phyloP scores from a whole-genome alignment of 2,113 vertebrate genomes.

The Pseudonaja textilis region DNA sequence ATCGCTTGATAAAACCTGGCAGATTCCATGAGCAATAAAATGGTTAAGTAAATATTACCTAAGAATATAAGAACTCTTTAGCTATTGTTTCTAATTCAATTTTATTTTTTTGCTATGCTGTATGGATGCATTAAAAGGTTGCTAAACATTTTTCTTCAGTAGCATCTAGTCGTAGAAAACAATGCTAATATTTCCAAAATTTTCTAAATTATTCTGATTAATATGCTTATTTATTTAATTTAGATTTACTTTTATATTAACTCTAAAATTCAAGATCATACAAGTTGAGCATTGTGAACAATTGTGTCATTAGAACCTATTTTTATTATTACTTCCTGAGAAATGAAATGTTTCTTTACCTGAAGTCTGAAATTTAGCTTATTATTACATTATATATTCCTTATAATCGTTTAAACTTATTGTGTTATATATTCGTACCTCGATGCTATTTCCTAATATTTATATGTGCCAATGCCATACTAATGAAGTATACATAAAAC shows the following conservation, averaged over 20 bases:
- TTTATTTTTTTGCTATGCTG: background rate
- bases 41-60: background rate
- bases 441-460: background rate
- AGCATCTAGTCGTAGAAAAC: background rate
- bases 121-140: background rate
- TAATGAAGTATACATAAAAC: background rate
- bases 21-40: background rate
- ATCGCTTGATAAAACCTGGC: conserved; percentile 23
- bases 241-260: conserved; percentile 15
- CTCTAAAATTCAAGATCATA: background rate
- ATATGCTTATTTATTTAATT: conserved; percentile 7
- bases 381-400: background rate
- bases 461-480: conserved; percentile 10
- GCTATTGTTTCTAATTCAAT: background rate
- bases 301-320: background rate
- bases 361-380: background rate
- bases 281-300: conserved; percentile 10
- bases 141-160: background rate
- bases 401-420: conserved; percentile 25
- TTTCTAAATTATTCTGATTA: conserved; percentile 6
- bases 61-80: background rate
- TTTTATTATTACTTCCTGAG: background rate
- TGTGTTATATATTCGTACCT: conserved; percentile 3
- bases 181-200: conserved; percentile 4
- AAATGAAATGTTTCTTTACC: conserved; percentile 3